Evolutionary conservation across 2,888 invertebrate genomes (phyloP), one percentile per base, ranked within the genome.

Genomic region (Melieria picta): DNA sequence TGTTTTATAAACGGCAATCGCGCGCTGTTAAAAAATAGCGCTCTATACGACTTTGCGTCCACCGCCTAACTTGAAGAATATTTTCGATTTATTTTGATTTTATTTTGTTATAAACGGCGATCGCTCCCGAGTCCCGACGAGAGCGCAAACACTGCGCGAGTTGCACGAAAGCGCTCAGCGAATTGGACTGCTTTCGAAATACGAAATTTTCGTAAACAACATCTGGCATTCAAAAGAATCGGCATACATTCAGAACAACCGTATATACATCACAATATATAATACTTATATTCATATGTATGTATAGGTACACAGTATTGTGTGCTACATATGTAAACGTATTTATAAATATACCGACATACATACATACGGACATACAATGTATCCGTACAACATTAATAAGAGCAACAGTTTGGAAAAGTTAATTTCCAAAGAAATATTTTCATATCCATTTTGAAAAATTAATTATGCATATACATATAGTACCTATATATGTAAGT

Each of bases 31-130:
- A 55, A 60, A 67, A 73, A 47, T 66, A 75, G 73, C 72, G 75
- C 74, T 73, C 76, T 77, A 77, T 72, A 74, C 81, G 83, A 79
- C 82, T 81, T 81, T 79, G 80, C 81, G 83, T 83, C 81, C 82
- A 80, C 80, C 81, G 78, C 80, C 82, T 83, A 81, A 83, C 83
- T 84, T 75, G 74, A 73, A 77, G 63, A 62, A 72, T 69, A 69
- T 56, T 69, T 69, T 69, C 69, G 30, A 63, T 56, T 63, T 69
- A 56, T 69, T 69, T 69, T 47, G 43, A 69, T 69, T 69, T 69
- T 69, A 63, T 62, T 69, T 62, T 66, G 52, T 62, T 69, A 11
- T 30, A 55, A 55, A 52, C 56, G 63, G 46, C 62, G 62, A 69
- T 13, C 63, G 47, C 56, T 13, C 63, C 56, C 62, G 69, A 69